Base-by-base conservation (phyloP, 1,140 invertebrate genomes). In the Zaprionus ornatus region DNA sequence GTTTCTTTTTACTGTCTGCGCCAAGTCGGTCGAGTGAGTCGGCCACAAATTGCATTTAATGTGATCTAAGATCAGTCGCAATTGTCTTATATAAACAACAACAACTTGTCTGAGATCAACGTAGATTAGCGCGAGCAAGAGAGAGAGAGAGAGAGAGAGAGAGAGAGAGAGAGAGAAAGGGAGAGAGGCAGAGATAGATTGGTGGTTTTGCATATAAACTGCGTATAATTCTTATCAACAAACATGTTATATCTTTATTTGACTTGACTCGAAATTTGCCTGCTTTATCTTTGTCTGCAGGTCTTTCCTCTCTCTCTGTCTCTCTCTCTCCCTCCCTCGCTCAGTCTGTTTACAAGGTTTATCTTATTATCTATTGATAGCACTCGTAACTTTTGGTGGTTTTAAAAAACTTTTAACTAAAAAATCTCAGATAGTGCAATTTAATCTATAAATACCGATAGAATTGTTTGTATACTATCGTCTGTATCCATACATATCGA, bases 1-100 rank as follows among this genome's bases (percentile, higher is more conserved):
- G 72, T 52, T 74, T 69, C 72, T 29, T 35, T n/a, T 29, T 40
- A n/a, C 19, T 29, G 19, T 55, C 25, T 50, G 40, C 10, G 29
- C 29, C 29, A 48, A 62, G 60, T 48, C 59, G 40, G 59, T 45
- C 59, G 42, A 62, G 60, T 45, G 40, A 48, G 60, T 48, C 12
- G 35, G 48, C 48, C 23, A 27, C 37, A 35, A 74, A 42, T 66
- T 69, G 65, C 57, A 69, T 32, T 55, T 61, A 55, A 68, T 56
- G 27, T 35, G 48, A 48, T 74, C 59, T 57, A 50, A 57, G 59
- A 50, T 59, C 52, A 70, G 57, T 15, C 25, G 32, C 70, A 73
- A 73, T 73, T 67, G 35, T 40, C 55, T 42, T 29, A 50, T 13
- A 25, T 48, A 45, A 17, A 29, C 35, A 40, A 21, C 35, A 42